A percentile compares a stretch with the other conserved stretches of the same genome.
Conservation (phyloP, 1,140 invertebrate species). For the Panulirus ornatus region DNA sequence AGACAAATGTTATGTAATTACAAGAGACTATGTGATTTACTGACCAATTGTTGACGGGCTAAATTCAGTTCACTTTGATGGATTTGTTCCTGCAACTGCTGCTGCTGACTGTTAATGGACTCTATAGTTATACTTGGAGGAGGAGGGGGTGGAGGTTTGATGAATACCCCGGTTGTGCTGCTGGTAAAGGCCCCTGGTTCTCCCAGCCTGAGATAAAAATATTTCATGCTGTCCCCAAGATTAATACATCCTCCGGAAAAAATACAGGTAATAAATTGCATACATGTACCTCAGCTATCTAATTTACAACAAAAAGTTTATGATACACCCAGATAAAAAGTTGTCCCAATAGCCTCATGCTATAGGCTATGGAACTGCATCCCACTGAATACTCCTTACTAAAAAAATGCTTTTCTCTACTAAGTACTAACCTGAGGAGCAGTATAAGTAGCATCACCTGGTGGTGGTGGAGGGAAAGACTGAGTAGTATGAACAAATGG, state of each 20-base stretch:
- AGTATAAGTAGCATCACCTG: conserved; percentile 54
- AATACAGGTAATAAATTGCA: no score
- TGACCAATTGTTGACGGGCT: conserved; percentile 92
- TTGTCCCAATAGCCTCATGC: no score
- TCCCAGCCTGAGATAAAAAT: conserved; percentile 34
- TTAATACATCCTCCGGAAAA: no score
- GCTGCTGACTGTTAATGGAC: conserved; percentile 84
- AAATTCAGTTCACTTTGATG: conserved; percentile 96
- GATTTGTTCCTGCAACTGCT: conserved; percentile 92
- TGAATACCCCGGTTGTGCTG: conserved; percentile 44
- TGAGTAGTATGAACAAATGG: conserved; percentile 49
- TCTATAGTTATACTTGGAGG: conserved; percentile 77
- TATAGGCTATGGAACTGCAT: no score
- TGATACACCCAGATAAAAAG: no score
- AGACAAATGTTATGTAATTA: no score
- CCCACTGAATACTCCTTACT: no score
- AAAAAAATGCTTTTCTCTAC: no score
- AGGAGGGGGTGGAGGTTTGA: conserved; percentile 59
- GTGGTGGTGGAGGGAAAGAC: conserved; percentile 56
- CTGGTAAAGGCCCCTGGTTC: conserved; percentile 63
- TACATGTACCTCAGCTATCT: no score
- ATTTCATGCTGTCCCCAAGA: no score
- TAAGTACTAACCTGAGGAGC: conserved; percentile 39
- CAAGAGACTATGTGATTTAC: background rate
- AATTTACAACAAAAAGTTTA: no score